Base-by-base conservation (phyloP, 2,113 vertebrate genomes). In the Prunella fulvescens region DNA sequence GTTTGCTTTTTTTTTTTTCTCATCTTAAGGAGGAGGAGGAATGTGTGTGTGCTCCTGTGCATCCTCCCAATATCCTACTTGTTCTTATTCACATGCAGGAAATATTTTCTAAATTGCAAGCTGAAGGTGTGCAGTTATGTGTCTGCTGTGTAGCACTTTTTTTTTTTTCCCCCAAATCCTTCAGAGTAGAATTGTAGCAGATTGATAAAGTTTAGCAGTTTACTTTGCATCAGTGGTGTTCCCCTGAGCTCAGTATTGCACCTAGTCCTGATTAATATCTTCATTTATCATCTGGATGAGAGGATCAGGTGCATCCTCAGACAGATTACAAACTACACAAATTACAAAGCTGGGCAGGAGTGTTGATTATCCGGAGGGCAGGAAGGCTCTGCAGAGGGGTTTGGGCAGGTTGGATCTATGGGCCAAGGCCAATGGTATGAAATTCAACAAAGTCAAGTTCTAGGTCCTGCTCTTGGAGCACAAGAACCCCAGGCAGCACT, bases 21-120 rank as follows among this genome's bases (percentile, higher is more conserved):
- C 17, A 40, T 51, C n/a, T 86, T 35, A 25, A 69, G 44, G 19
- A 25, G 9, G 29, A 42, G 29, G 44, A 58, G 37, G 42, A 84
- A 73, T 14, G 3, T 70, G 5, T 35, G 12, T 85, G 26, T 45
- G 7, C 3, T 44, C 10, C 25, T 0, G 0, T 91, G 33, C 20
- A 51, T 62, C 23, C 37, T 35, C 29, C 56, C 42, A 54, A 4
- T 11, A 23, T 4, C 7, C 12, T 66, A 5, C 9, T 57, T 88
- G 31, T 35, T 78, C 17, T 61, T 60, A 58, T 60, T 86, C 54
- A 31, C 3, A 1, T 60, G 33, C 11, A 74, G 66, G 16, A 88
- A 69, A 16, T 81, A 40, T 20, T 67, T 80, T 72, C 29, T 40
- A 25, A 66, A 37, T 78, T 73, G 19, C 37, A 74, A 19, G 33